A percentile compares a stretch with the other conserved stretches of the same genome.
Conservation (phyloP, 2,888 invertebrate genomes). For the Anticlea derivata region DNA sequence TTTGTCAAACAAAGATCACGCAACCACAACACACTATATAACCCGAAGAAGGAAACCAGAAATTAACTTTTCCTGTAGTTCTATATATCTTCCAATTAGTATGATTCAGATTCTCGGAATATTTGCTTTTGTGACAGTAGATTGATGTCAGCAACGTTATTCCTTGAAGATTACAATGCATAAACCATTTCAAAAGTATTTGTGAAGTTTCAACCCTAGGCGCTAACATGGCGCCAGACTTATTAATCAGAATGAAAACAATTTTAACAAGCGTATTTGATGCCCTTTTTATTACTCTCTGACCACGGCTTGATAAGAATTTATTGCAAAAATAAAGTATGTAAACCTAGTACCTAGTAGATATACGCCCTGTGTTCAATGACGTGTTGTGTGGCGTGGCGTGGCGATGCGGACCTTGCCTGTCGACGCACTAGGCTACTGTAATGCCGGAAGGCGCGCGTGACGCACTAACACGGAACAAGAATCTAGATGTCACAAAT, state of each 20-base stretch:
- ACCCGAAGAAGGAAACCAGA: conserved; percentile 32
- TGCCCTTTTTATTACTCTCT: conserved; percentile 37
- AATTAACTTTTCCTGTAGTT: conserved; percentile 34
- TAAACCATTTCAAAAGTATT: conserved; percentile 20
- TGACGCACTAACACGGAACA: conserved; percentile 53
- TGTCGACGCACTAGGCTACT: conserved; percentile 38
- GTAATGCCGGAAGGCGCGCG: conserved; percentile 51
- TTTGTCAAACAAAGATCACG: background rate
- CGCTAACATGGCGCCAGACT: conserved; percentile 37
- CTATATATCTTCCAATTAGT: conserved; percentile 32
- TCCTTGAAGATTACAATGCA: conserved; percentile 12
- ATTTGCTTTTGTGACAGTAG: conserved; percentile 25
- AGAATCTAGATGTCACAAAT: conserved; percentile 53
- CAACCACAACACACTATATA: conserved; percentile 6
- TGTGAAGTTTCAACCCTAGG: conserved; percentile 21
- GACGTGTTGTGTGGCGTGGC: conserved; percentile 19
- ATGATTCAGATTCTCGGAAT: conserved; percentile 37
- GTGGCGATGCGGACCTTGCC: conserved; percentile 44
- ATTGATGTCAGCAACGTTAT: conserved; percentile 32
- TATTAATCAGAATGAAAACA: conserved; percentile 38
- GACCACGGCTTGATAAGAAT: conserved; percentile 33
- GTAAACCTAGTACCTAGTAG: conserved; percentile 21
- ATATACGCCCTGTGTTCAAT: conserved; percentile 19
- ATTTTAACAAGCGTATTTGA: conserved; percentile 33
- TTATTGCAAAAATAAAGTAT: conserved; percentile 35